Evolutionary conservation across 1,140 invertebrate species (phyloP).

Genomic region (Drosophila gunungcola): DNA sequence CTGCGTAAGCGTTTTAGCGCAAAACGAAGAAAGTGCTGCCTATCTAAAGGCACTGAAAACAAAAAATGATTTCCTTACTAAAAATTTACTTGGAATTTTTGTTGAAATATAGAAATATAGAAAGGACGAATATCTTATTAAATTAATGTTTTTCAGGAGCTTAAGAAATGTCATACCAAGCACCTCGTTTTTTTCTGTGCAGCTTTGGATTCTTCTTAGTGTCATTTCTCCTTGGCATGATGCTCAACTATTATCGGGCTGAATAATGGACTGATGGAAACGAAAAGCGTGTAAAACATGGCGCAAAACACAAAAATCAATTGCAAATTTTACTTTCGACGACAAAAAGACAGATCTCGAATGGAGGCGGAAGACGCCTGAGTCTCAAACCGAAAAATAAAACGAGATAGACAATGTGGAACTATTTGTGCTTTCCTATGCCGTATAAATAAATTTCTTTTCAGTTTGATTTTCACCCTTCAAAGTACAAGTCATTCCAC

Average conservation of each 20-base stretch:
- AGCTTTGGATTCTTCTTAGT: constrained; percentile 22
- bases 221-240: constrained; percentile 72
- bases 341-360: constrained; percentile 55
- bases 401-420: constrained; percentile 33
- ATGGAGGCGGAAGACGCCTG: constrained; percentile 47
- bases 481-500: constrained; percentile 71
- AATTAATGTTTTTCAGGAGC: no score
- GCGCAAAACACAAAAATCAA: constrained; percentile 72
- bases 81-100: constrained; percentile 1
- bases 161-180: no score
- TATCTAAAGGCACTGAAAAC: constrained; percentile 16
- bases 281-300: constrained; percentile 79
- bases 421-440: constrained; percentile 79
- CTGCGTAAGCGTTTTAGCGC: constrained; percentile 71
- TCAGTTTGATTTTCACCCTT: constrained; percentile 79
- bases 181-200: constrained; percentile 3
- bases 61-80: background rate
- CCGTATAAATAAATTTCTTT: constrained; percentile 81
- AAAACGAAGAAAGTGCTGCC: constrained; percentile 66
- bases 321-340: constrained; percentile 82
- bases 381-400: constrained; percentile 7
- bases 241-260: constrained; percentile 72
- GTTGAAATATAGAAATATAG: no score
- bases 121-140: no score
- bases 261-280: constrained; percentile 76